Conservation (phyloP, 35 echinoderm and acorn worm genomes). For the Strongylocentrotus purpuratus region DNA sequence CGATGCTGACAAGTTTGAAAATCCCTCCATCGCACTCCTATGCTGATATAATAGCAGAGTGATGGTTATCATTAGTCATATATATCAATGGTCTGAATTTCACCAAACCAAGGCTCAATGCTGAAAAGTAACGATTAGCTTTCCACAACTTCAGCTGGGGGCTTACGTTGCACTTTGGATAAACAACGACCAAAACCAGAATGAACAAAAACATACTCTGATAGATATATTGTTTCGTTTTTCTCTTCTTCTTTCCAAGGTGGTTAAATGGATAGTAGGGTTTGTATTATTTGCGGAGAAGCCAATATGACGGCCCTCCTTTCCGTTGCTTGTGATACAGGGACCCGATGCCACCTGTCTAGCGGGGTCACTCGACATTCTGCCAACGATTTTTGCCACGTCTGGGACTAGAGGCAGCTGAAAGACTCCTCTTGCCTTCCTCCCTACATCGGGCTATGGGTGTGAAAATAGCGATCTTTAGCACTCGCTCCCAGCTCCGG, state of each 20-base stretch:
- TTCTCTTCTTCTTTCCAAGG: neutral
- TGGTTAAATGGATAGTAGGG: neutral
- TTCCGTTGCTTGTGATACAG: conserved; percentile 32
- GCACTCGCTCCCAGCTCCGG: conserved; percentile 25
- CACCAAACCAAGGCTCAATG: neutral
- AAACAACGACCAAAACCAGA: neutral
- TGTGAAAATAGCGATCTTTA: conserved; percentile 68
- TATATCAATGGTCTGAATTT: neutral
- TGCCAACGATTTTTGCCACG: conserved; percentile 58
- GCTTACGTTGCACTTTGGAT: neutral
- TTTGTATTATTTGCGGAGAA: conserved; percentile 23
- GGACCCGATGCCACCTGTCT: neutral
- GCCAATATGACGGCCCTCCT: conserved; percentile 31
- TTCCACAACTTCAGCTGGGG: neutral
- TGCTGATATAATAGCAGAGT: neutral
- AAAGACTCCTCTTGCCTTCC: neutral
- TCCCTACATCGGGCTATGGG: conserved; percentile 17
- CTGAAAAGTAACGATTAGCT: neutral
- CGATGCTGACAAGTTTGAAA: neutral
- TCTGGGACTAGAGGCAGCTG: conserved; percentile 42
- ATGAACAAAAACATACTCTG: neutral
- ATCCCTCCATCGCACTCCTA: neutral
- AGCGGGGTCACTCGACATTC: conserved; percentile 49
- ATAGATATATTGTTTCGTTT: conserved; percentile 10
- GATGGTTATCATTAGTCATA: neutral